These are phyloP conservation scores for Cerastis rubricosa DNA, from an alignment of 2,888 invertebrate genomes.

Conservation along the genomic window DNA sequence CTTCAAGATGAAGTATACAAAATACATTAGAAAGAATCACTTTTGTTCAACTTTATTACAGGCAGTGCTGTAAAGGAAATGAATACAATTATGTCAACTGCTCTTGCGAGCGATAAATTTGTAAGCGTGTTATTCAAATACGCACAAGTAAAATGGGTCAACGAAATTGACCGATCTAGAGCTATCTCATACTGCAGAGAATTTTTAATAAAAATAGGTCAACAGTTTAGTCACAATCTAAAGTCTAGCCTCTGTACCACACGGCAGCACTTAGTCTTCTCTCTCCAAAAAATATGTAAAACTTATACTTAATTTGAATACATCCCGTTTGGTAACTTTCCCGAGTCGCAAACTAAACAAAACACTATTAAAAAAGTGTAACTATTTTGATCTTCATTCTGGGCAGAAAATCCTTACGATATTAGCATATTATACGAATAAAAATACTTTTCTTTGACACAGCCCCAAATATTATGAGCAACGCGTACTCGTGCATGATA, in stretches of 20 bases:
- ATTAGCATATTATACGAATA: not conserved
- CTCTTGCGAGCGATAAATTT: conserved; percentile 13
- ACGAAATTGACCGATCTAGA: conserved; percentile 32
- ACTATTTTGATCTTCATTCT: too few relatives aligned
- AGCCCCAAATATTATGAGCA: conserved; percentile 4
- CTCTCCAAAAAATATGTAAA: not conserved
- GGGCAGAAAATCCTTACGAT: too few relatives aligned
- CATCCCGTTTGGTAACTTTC: not conserved
- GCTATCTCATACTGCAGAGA: conserved; percentile 14
- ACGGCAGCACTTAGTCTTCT: not conserved
- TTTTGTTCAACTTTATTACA: conserved; percentile 13
- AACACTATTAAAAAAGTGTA: not conserved
- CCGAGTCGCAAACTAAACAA: not conserved
- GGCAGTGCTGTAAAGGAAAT: conserved; percentile 18
- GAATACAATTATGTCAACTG: conserved; percentile 17
- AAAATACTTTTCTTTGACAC: conserved; percentile 2
- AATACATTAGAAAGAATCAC: not conserved
- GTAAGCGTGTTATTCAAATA: conserved; percentile 29
- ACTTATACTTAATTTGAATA: not conserved
- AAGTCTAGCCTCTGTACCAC: conserved; percentile 2
- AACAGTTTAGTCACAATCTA: conserved; percentile 26
- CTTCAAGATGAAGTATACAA: not conserved
- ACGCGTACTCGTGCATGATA: not conserved
- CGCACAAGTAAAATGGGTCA: conserved; percentile 34
- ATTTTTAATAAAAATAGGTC: conserved; percentile 42